Conservation (phyloP, 2,888 invertebrate species). For the Tricholauxania praeusta region DNA sequence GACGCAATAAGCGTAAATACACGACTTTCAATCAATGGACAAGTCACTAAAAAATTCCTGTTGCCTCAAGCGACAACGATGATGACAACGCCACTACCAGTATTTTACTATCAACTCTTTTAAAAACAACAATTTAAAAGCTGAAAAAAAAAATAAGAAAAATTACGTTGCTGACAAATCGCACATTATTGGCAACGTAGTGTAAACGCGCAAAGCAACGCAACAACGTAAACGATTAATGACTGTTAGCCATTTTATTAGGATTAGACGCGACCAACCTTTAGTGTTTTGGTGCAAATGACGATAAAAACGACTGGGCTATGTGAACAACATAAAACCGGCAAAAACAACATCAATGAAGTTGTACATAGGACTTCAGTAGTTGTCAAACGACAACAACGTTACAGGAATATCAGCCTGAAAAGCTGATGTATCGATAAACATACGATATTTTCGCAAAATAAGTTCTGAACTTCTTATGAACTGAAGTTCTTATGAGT, state of each 20-base stretch:
- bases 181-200: not conserved
- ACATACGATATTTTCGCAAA: no score
- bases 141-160: no score
- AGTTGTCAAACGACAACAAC: not conserved
- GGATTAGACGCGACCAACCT: constrained; percentile 45
- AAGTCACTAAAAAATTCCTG: no score
- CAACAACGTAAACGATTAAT: constrained; percentile 6
- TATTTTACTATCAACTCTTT: not conserved
- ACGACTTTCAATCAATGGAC: no score
- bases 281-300: not conserved
- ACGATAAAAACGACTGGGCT: not conserved
- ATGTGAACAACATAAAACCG: not conserved
- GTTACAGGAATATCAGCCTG: no score
- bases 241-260: constrained; percentile 46
- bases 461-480: no score
- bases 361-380: constrained; percentile 11
- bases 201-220: not conserved
- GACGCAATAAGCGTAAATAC: no score
- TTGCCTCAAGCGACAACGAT: not conserved
- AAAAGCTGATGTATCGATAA: no score
- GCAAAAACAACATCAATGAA: constrained; percentile 15
- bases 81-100: not conserved
- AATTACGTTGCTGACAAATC: not conserved
- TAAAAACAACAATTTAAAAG: not conserved
- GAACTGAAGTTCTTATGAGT: no score